phyloP scores from a whole-genome alignment of 2,797 vertebrate genomes.

The Notamacropus eugenii region DNA sequence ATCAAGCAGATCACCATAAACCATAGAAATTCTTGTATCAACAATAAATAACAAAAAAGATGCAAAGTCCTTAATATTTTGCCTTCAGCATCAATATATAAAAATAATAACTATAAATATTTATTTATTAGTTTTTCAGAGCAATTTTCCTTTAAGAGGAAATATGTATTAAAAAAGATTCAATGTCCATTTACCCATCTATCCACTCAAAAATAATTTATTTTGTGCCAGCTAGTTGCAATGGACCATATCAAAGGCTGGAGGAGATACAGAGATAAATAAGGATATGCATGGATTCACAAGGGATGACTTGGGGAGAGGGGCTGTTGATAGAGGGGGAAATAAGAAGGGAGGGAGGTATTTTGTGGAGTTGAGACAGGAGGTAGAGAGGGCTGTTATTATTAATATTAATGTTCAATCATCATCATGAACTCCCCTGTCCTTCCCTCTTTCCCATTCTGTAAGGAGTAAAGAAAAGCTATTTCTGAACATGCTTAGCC shows the following conservation, averaged over 20 bases:
- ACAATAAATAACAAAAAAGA: background rate
- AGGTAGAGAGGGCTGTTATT: background rate
- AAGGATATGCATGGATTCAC: background rate
- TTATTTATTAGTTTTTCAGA: background rate
- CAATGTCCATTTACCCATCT: background rate
- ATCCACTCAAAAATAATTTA: background rate
- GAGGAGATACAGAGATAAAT: background rate
- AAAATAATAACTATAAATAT: background rate
- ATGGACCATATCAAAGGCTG: background rate
- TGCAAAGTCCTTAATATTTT: background rate
- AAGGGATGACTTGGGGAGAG: background rate
- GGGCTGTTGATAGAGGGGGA: background rate
- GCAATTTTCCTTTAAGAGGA: background rate
- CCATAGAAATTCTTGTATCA: background rate
- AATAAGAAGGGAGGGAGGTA: background rate
- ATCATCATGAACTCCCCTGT: background rate
- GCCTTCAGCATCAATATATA: background rate
- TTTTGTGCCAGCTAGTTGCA: background rate
- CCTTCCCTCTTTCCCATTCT: background rate
- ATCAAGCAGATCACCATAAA: background rate
- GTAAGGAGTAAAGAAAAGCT: background rate
- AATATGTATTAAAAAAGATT: background rate
- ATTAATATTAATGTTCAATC: background rate
- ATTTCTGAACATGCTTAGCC: background rate
- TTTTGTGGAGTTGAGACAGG: background rate